Percentiles rank a stretch among this genome's conserved stretches.
phyloP scores from a whole-genome alignment of 35 echinoderm and acorn worm genomes.

The Ophioderma brevispina region DNA sequence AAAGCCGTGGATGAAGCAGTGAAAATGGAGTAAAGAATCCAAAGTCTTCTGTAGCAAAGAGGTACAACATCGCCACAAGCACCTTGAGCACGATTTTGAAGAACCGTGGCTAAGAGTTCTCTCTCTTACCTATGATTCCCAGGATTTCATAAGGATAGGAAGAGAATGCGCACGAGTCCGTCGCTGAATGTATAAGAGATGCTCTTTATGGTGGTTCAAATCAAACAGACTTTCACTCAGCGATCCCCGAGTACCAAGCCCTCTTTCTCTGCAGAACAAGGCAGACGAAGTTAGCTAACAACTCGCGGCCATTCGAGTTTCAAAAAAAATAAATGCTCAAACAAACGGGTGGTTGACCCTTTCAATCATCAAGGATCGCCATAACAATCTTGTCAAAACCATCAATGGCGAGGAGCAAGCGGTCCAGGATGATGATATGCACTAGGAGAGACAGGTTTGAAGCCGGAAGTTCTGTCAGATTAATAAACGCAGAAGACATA shows the following conservation, averaged over 20 bases:
- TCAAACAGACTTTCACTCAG: background rate
- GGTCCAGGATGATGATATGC: background rate
- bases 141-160: background rate
- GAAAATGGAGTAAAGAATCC: background rate
- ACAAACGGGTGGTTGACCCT: constrained; percentile 5
- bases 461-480: background rate
- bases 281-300: background rate
- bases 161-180: background rate
- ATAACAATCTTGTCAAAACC: background rate
- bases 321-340: constrained; percentile 8
- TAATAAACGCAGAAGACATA: constrained; percentile 3
- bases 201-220: background rate
- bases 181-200: background rate
- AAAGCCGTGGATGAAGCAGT: background rate
- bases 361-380: constrained; percentile 17
- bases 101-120: background rate
- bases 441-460: background rate
- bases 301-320: background rate
- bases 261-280: background rate
- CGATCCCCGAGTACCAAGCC: background rate
- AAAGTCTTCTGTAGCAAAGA: background rate
- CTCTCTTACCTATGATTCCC: background rate
- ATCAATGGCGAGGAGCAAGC: constrained; percentile 10
- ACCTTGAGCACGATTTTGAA: constrained; percentile 11
- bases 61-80: background rate